Evolutionary conservation across 2,113 vertebrate genomes (phyloP), one percentile per base, ranked within the genome.

Genomic region (Hippocampus guttulatus): DNA sequence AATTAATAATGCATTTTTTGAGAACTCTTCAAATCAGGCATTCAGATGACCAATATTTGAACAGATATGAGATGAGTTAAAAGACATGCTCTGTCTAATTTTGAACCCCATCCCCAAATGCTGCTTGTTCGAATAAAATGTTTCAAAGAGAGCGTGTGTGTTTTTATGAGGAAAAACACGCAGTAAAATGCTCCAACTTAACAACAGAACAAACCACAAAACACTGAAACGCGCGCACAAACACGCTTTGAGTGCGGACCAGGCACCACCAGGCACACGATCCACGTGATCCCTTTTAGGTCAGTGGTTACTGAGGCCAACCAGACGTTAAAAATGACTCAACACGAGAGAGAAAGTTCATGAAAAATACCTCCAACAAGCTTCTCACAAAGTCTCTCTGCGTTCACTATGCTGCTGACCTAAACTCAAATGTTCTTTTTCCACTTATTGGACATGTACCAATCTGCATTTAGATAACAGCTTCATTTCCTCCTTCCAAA

Each of bases 201-300:
- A 38, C 58, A 30, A 61, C 16, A 61, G 27, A 33, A 61, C 58
- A 33, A 64, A 58, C n/a, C 47, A 61, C 27, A 33, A 64, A 58
- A 25, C 47, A 60, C 0, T n/a, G 9, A 74, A 10, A 75, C 57
- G 77, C 21, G 67, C 23, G 60, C 30, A 73, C 64, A 74, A 10
- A 51, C 27, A 69, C 30, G 49, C 15, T 55, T 67, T 4, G 71
- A 66, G 70, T 61, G 55, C 70, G 64, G 8, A 64, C 51, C 74
- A 80, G 78, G 78, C 78, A 88, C 79, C 43, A 30, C 79, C 77
- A 80, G 45, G 79, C 78, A 83, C 79, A 33, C 63, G 41, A 72
- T 54, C 27, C n/a, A 57, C 52, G 67, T 25, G 40, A 77, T 78
- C 79, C 54, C 21, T 70, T 54, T 67, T 54, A 61, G 63, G 77